Evolutionary conservation across 1,140 invertebrate species (phyloP).

Genomic region (Euura lappo): DNA sequence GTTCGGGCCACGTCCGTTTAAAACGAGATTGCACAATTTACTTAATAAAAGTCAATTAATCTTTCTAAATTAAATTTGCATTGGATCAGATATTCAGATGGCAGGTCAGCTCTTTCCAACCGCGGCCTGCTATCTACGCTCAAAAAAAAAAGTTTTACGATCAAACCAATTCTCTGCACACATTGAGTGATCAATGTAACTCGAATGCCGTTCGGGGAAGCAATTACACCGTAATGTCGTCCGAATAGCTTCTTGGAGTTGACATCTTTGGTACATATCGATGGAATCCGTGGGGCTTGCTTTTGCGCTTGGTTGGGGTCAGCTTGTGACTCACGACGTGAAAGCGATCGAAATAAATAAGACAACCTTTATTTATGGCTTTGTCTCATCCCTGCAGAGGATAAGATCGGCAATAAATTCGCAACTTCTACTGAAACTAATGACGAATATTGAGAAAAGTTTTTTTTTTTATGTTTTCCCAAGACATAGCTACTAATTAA

Average conservation of each 20-base stretch:
- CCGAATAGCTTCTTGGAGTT: neutral
- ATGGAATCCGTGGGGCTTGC: neutral
- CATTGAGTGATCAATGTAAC: too few relatives aligned
- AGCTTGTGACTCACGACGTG: neutral
- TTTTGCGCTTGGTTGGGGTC: neutral
- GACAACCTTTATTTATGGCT: neutral
- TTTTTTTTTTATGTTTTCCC: neutral
- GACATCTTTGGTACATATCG: neutral
- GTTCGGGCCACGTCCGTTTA: neutral
- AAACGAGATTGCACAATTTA: neutral
- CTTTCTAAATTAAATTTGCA: conserved; percentile 7
- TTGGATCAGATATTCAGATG: neutral
- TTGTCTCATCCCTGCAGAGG: neutral
- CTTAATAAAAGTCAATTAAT: conserved; percentile 6
- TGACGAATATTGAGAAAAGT: neutral
- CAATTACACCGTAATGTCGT: neutral
- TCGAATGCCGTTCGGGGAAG: neutral
- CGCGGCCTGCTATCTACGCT: too few relatives aligned
- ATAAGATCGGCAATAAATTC: conserved; percentile 5
- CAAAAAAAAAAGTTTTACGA: too few relatives aligned
- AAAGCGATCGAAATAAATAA: neutral
- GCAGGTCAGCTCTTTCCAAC: too few relatives aligned
- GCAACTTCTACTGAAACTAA: neutral
- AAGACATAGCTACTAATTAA: neutral
- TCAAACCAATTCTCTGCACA: too few relatives aligned